phyloP scores from a whole-genome alignment of 2,113 vertebrate genomes.

The Melanerpes aurifrons region DNA sequence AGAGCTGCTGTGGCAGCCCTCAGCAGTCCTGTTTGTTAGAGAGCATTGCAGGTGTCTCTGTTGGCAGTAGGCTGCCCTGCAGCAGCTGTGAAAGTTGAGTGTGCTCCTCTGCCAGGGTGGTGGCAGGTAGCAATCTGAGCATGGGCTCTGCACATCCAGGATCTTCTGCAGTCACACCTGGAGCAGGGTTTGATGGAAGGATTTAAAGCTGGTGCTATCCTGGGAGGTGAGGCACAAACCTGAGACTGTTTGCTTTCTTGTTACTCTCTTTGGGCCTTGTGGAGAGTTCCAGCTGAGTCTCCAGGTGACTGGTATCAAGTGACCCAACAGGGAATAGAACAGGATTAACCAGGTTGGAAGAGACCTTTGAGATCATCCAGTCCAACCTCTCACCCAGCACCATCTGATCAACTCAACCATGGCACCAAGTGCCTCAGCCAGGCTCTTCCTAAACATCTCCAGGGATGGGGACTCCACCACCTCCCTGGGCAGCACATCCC shows the following conservation, averaged over 20 bases:
- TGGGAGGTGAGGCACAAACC: not conserved
- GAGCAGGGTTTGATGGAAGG: not conserved
- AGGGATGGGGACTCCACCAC: no score
- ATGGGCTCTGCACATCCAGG: not conserved
- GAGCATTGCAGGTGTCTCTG: not conserved
- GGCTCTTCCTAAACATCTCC: no score
- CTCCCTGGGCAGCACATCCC: no score
- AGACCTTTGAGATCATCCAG: no score
- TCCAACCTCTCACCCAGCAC: no score
- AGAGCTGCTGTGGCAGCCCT: not conserved
- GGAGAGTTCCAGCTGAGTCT: not conserved
- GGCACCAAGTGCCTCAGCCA: no score
- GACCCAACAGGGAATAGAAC: no score
- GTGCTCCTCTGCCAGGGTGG: not conserved
- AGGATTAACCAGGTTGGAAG: no score
- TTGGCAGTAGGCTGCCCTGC: not conserved
- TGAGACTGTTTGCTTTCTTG: not conserved
- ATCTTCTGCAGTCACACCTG: accelerated
- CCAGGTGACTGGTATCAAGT: not conserved
- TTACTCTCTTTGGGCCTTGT: not conserved
- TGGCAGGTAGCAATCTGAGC: not conserved
- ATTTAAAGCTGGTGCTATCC: not conserved
- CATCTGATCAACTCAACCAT: no score
- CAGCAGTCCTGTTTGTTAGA: not conserved
- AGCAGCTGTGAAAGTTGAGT: not conserved